Base-by-base conservation (phyloP, 2,797 vertebrate genomes). In the Pangasius larnaudii region DNA sequence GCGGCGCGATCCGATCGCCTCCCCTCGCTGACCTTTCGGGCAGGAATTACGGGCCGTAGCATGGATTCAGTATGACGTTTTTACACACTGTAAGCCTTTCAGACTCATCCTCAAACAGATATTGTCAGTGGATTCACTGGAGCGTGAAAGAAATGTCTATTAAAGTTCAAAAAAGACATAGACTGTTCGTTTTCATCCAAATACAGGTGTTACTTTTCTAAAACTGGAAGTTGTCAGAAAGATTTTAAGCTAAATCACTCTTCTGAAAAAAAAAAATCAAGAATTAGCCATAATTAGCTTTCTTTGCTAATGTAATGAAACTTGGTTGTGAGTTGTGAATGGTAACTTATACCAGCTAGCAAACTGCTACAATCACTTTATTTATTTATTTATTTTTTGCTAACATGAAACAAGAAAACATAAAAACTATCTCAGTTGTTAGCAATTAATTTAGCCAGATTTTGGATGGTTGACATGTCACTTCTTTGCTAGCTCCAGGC, bases 1-100 rank as follows among this genome's bases (percentile, higher is more conserved):
- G 69, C 30, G 53, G 18, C 1, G 90, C 91, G 93, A 95, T 95
- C 94, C 90, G 93, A 95, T 95, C 93, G 58, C 83, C 86, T 88
- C 85, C 10, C 69, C 88, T 87, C 65, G 6, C 80, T 87, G 85
- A 89, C 85, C 80, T 87, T 84, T 75, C 30, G 49, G 46, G 78
- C 14, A 42, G 77, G 67, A 85, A 85, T 88, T 81, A 88, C 39
- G 42, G 84, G 49, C 39, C 56, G 13, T 88, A 63, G 86, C 85
- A 86, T 69, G 59, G 71, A 39, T 58, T 36, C 59, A 69, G 42
- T 74, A 46, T 75, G 78, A 61, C 53, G 42, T 27, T 72, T 86
- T 72, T 51, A 88, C 65, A 80, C 72, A 85, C 67, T 53, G 61
- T 85, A 65, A 27, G 78, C 75, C 46, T 72, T 80, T 58, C 82